A percentile compares a stretch with the other conserved stretches of the same genome.
These are phyloP conservation scores for Eupithecia centaureata DNA, from an alignment of 2,888 invertebrate genomes.

Conservation along the genomic window DNA sequence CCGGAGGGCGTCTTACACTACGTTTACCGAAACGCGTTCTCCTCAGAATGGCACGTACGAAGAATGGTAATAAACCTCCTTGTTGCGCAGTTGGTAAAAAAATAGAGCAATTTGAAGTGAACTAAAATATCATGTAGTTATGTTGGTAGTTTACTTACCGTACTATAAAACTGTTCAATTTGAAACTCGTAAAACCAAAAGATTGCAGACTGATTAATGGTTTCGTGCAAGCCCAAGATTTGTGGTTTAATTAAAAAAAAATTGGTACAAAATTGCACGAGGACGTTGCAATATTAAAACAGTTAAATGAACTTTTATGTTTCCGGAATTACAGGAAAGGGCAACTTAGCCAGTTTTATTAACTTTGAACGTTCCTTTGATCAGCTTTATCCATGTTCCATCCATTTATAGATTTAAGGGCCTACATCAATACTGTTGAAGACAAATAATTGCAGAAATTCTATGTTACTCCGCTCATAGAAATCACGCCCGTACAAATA, in stretches of 20 bases:
- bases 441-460: no score
- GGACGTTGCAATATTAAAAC: background rate
- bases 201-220: background rate
- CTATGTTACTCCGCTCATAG: no score
- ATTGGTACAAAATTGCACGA: background rate
- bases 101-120: background rate
- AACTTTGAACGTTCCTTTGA: background rate
- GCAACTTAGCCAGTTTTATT: background rate
- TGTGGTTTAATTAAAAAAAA: constrained; percentile 1
- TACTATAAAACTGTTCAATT: background rate
- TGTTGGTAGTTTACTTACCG: background rate
- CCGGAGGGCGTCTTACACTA: no score
- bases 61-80: no score
- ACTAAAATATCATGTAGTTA: background rate
- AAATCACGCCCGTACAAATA: no score
- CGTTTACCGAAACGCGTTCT: no score
- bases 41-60: no score
- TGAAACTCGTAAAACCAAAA: background rate
- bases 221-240: background rate
- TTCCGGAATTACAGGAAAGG: background rate
- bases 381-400: no score
- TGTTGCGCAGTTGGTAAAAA: no score
- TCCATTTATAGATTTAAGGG: no score
- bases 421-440: no score
- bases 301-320: background rate